Evolutionary conservation across 1,140 invertebrate species (phyloP), one percentile per base, ranked within the genome.

Genomic region (Dinoponera quadriceps): DNA sequence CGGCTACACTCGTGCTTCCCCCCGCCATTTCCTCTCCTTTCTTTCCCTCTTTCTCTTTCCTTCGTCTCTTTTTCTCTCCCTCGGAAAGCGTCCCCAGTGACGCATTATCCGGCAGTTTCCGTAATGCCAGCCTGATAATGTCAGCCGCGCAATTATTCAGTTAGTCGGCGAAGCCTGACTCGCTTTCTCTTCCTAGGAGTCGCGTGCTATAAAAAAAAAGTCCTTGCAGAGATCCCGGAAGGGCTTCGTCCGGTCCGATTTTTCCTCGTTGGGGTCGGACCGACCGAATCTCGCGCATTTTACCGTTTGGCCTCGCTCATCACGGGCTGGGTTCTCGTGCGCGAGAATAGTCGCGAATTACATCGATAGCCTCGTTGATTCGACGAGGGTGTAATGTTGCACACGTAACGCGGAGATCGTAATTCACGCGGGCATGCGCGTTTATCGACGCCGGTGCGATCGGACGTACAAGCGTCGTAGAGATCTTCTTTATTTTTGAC

Each of bases 81-180:
- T 55, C n/a, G 9, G 1, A 14, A 77, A 75, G 22, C 16, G 55
- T 51, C 7, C 65, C 38, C 13, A 16, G 25, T 14, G 55, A 4
- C 60, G 22, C 51, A 66, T 72, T 18, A 54, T 59, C n/a, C 38
- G 55, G 63, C n/a, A 25, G 25, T 80, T 63, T 38, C 38, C 54
- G 51, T 86, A 89, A 88, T 88, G 83, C 80, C 86, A 78, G 68
- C 62, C 29, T 20, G 48, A 49, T 88, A 88, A 88, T 88, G 87
- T 83, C 87, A 83, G 57, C 27, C 73, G n/a, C 60, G 33, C 63
- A 59, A 73, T 77, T 80, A 69, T 57, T 48, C 54, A 63, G 51
- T 80, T 88, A 63, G 60, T 54, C 60, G 49, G 27, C 63, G 57
- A 48, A 75, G 25, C 68, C 13, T 87, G 82, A 88, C 62, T 63